Evolutionary conservation across 2,113 vertebrate species (phyloP).

Genomic region (Saguinus midas): DNA sequence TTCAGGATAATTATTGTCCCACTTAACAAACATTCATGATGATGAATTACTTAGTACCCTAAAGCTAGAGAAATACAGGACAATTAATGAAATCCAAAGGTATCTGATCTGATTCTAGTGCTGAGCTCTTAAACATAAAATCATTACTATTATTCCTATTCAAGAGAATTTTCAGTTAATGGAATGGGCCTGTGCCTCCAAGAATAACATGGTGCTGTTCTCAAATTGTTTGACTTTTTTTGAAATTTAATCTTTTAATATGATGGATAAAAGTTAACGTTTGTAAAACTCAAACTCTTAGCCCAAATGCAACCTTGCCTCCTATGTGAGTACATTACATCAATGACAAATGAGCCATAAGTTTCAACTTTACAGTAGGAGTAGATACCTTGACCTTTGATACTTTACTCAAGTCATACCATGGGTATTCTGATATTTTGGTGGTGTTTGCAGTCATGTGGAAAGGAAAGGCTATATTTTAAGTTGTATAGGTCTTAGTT

Average conservation of each 20-base stretch:
- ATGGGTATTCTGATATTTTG: neutral
- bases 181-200: neutral
- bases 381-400: rapidly evolving
- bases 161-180: neutral
- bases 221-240: neutral
- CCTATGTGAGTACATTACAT: neutral
- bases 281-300: neutral
- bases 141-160: neutral
- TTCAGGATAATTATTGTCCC: neutral
- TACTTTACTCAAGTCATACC: neutral
- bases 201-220: neutral
- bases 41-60: neutral
- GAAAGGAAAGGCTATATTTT: neutral
- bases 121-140: neutral
- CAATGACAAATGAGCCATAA: neutral
- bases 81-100: constrained; percentile 6
- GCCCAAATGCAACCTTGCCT: neutral
- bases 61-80: neutral
- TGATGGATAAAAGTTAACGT: neutral
- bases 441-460: neutral
- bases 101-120: neutral
- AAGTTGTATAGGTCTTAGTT: neutral
- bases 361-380: neutral
- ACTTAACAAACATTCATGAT: constrained; percentile 23
- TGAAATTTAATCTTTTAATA: neutral